Evolutionary conservation across 2,113 vertebrate genomes (phyloP).

Genomic region (Poeciliopsis retropinna): DNA sequence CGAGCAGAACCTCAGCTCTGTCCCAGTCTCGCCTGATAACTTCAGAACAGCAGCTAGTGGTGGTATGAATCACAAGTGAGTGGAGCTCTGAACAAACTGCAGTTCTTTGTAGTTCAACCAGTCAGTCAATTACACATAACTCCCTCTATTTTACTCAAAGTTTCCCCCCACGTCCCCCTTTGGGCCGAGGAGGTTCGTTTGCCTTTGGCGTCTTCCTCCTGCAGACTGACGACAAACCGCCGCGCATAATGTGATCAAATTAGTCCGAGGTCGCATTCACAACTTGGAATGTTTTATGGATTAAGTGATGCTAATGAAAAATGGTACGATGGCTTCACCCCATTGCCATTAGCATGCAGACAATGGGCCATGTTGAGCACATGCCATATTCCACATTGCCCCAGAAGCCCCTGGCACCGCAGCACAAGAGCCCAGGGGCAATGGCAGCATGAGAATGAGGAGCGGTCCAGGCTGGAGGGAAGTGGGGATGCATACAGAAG

Average conservation of each 20-base stretch:
- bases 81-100: conserved; percentile 12
- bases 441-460: conserved; percentile 80
- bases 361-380: conserved; percentile 70
- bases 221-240: conserved; percentile 8
- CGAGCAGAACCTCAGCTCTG: conserved; percentile 37
- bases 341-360: conserved; percentile 78
- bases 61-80: conserved; percentile 36
- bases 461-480: conserved; percentile 63
- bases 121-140: conserved; percentile 26
- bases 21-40: conserved; percentile 51
- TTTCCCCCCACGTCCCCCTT: conserved; percentile 14
- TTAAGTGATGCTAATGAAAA: conserved; percentile 66
- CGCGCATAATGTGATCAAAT: conserved; percentile 52
- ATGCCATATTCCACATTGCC: conserved; percentile 73
- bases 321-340: conserved; percentile 56
- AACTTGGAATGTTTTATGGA: conserved; percentile 55
- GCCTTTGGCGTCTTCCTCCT: conserved; percentile 8
- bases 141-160: conserved; percentile 15
- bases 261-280: conserved; percentile 50
- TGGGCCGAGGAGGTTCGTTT: conserved; percentile 29
- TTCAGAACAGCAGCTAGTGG: conserved; percentile 34
- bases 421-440: conserved; percentile 76
- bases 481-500: conserved; percentile 80
- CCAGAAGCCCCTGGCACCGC: conserved; percentile 75
- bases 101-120: conserved; percentile 35